Conservation (phyloP, 2,113 vertebrate genomes). For the Gadus chalcogrammus region DNA sequence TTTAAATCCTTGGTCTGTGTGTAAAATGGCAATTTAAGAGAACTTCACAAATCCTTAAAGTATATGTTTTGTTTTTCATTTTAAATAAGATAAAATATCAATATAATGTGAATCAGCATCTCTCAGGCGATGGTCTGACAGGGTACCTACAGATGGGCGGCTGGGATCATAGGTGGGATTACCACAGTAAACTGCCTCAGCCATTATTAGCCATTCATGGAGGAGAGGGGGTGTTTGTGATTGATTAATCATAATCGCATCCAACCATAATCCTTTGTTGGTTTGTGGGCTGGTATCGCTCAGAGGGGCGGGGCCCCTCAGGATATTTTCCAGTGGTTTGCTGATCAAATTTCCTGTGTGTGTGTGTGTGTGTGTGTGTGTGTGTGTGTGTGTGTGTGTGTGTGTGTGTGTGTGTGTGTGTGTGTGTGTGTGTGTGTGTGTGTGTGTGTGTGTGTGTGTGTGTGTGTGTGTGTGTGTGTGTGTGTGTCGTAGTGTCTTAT, state of each 20-base stretch:
- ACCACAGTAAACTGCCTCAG: conserved; percentile 47
- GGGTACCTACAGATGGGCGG: no score
- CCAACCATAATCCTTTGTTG: conserved; percentile 8
- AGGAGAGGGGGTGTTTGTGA: conserved; percentile 23
- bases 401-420: neutral
- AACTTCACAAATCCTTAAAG: no score
- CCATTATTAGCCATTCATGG: conserved; percentile 36
- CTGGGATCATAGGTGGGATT: conserved; percentile 16
- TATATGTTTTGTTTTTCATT: no score
- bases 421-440: conserved; percentile 10
- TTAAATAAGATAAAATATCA: no score
- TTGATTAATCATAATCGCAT: conserved; percentile 21
- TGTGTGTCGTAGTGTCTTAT: no score
- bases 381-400: conserved; percentile 16
- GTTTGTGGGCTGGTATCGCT: neutral
- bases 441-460: conserved; percentile 28
- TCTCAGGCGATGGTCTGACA: no score
- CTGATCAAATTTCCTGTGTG: neutral
- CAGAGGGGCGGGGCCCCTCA: no score
- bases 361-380: neutral
- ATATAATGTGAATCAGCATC: no score
- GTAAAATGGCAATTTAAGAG: no score
- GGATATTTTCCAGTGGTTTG: neutral
- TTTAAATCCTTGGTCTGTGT: no score
- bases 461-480: no score